phyloP scores from a whole-genome alignment of 2,797 vertebrate species.

The Onychomys torridus region DNA sequence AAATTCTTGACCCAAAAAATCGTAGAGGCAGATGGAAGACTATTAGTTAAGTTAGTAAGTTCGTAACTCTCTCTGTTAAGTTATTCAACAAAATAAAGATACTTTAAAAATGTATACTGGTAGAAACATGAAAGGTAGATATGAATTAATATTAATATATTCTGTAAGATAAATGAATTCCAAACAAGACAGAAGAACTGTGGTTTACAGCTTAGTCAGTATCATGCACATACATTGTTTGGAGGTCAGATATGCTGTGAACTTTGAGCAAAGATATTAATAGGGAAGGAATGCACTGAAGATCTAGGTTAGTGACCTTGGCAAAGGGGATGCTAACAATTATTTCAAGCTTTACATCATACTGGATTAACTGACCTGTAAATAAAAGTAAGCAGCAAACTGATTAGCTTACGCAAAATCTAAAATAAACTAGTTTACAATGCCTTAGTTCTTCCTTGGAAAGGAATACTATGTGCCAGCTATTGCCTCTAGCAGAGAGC shows the following conservation, averaged over 20 bases:
- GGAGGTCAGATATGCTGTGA: background rate
- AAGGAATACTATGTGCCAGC: background rate
- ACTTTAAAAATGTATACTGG: background rate
- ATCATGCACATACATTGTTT: background rate
- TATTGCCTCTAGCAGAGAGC: background rate
- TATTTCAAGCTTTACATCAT: background rate
- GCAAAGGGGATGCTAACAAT: background rate
- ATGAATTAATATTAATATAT: background rate
- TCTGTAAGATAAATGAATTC: background rate
- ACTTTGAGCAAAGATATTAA: background rate
- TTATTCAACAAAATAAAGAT: background rate
- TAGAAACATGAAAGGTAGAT: background rate
- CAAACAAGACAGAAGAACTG: background rate
- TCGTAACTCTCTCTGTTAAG: background rate
- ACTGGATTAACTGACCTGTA: background rate
- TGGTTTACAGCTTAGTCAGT: background rate
- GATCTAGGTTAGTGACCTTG: background rate
- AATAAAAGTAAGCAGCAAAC: background rate
- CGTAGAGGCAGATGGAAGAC: background rate
- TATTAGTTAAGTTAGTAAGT: no score
- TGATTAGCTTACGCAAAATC: background rate
- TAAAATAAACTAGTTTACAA: background rate
- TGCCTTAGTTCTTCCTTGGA: background rate
- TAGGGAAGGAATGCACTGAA: fast-evolving
- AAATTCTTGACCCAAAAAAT: background rate